These are phyloP conservation scores for Nephrotoma flavescens DNA, from an alignment of 2,888 invertebrate genomes.

Conservation along the genomic window DNA sequence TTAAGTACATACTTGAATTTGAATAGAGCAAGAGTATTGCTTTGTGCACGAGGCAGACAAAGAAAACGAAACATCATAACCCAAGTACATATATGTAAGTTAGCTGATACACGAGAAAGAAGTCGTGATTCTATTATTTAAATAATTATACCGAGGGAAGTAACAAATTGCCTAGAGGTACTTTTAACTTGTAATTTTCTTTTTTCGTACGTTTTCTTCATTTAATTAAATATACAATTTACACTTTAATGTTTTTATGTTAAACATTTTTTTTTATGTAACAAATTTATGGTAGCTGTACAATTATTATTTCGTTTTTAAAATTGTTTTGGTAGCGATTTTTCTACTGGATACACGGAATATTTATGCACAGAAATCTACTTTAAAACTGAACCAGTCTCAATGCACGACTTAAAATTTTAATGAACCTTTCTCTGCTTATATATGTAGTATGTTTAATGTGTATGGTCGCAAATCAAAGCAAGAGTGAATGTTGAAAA, in stretches of 20 bases:
- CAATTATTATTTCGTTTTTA: neutral
- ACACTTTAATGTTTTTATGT: neutral
- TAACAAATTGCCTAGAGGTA: neutral
- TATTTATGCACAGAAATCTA: neutral
- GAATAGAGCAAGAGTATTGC: neutral
- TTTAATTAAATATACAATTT: neutral
- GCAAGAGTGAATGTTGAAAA: neutral
- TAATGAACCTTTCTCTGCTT: neutral
- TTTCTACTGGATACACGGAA: neutral
- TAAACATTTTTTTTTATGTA: neutral
- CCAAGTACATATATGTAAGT: too few species aligned
- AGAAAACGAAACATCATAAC: neutral
- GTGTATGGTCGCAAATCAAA: neutral
- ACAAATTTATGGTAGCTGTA: neutral
- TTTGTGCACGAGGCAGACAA: neutral
- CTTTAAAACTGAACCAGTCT: neutral
- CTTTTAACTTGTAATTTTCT: neutral
- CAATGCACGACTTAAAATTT: neutral
- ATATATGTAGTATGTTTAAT: neutral
- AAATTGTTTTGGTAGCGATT: neutral
- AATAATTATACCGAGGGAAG: neutral
- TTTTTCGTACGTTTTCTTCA: neutral
- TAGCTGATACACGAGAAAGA: neutral
- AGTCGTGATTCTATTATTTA: neutral
- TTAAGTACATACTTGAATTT: neutral